Percentiles rank a stretch among this genome's conserved stretches.
Conservation (phyloP, 2,888 invertebrate genomes). For the Cephus pygmeus region DNA sequence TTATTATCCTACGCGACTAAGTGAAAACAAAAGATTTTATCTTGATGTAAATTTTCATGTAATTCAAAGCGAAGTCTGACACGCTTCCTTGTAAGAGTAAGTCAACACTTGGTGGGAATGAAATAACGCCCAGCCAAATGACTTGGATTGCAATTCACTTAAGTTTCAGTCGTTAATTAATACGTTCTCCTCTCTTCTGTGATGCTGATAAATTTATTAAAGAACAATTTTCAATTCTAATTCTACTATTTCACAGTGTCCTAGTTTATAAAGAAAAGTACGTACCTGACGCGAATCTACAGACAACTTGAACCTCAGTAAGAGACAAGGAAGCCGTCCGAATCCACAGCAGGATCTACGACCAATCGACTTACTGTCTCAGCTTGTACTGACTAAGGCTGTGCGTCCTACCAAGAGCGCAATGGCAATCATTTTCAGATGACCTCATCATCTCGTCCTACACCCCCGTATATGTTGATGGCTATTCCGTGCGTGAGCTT, state of each 20-base stretch:
- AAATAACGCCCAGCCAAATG: neutral
- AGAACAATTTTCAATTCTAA: neutral
- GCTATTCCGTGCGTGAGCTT: slow-evolving; percentile 43
- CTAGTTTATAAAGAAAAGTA: neutral
- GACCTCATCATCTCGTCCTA: slow-evolving; percentile 57
- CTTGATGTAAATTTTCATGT: neutral
- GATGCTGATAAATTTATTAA: neutral
- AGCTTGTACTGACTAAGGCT: neutral
- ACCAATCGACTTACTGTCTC: neutral
- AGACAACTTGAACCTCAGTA: neutral
- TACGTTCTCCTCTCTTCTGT: neutral
- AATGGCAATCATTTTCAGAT: slow-evolving; percentile 30
- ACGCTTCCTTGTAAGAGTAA: neutral
- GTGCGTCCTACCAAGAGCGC: neutral
- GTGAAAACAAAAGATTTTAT: too few species aligned
- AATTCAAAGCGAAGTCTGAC: neutral
- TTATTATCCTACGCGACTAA: neutral
- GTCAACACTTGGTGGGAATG: neutral
- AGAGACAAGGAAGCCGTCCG: neutral
- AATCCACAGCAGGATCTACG: neutral
- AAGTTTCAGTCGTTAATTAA: neutral
- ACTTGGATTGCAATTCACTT: neutral
- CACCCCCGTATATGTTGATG: slow-evolving; percentile 46
- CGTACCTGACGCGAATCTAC: neutral
- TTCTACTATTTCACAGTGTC: neutral